Conservation (phyloP, 1,140 invertebrate species). For the Kradibia gibbosae region DNA sequence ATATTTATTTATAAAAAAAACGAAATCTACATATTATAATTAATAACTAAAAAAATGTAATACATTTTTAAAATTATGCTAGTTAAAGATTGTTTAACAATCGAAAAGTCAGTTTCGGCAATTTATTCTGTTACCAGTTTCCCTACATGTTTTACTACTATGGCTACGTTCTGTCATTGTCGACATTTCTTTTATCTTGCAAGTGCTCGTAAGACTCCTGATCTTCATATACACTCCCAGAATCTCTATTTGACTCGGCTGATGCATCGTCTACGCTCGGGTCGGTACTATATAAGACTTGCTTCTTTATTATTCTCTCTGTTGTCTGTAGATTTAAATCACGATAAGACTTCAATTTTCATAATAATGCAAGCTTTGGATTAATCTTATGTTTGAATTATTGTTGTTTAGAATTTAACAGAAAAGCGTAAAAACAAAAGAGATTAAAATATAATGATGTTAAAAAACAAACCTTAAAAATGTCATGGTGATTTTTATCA, state of each 20-base stretch:
- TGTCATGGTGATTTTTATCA: not conserved
- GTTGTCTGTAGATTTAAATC: not conserved
- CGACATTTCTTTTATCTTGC: not conserved
- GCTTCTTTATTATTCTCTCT: not conserved
- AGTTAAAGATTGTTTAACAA: not conserved
- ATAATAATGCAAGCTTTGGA: not conserved
- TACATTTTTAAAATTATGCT: not conserved
- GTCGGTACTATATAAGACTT: not conserved
- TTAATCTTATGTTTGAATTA: too few relatives aligned
- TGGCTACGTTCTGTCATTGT: not conserved
- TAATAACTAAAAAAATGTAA: constrained; percentile 1
- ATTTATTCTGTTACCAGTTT: not conserved
- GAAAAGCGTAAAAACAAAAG: too few relatives aligned
- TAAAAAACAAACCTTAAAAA: not conserved
- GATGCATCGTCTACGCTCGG: not conserved
- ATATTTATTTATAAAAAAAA: not conserved
- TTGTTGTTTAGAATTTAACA: too few relatives aligned
- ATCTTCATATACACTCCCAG: not conserved
- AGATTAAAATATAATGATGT: too few relatives aligned
- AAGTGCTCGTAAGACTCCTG: not conserved
- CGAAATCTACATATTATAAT: not conserved
- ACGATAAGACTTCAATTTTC: not conserved
- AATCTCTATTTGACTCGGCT: not conserved
- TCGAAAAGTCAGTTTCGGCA: not conserved
- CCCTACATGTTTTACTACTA: not conserved